phyloP scores from a whole-genome alignment of 1,140 invertebrate species.

The Oryzaephilus surinamensis region DNA sequence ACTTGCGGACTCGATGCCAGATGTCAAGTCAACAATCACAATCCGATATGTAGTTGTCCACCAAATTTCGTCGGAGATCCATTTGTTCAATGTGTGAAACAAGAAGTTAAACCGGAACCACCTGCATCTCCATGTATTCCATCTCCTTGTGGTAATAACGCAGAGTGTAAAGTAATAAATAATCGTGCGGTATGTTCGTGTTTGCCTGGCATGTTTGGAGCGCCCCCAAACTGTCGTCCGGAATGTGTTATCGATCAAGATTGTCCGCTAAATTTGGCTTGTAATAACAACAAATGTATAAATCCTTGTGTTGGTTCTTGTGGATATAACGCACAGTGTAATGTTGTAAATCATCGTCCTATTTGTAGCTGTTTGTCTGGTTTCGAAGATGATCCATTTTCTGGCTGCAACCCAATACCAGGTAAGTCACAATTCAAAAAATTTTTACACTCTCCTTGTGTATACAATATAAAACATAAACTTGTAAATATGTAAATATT shows the following conservation, averaged over 20 bases:
- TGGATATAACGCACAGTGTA: constrained; percentile 69
- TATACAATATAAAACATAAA: constrained; percentile 21
- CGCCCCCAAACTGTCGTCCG: constrained; percentile 65
- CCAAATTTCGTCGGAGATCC: constrained; percentile 68
- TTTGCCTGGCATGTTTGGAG: constrained; percentile 67
- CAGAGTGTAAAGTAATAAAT: constrained; percentile 59
- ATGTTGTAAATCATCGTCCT: constrained; percentile 63
- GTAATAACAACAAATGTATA: constrained; percentile 60
- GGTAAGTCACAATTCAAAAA: constrained; percentile 45
- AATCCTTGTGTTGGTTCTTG: constrained; percentile 77
- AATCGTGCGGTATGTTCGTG: constrained; percentile 66
- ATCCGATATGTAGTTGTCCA: constrained; percentile 75
- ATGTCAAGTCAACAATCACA: constrained; percentile 72
- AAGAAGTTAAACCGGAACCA: constrained; percentile 19
- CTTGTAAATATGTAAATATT: constrained; percentile 32
- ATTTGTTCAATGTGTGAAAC: constrained; percentile 54
- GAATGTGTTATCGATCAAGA: constrained; percentile 72
- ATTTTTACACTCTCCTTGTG: constrained; percentile 8
- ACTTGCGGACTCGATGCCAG: constrained; percentile 68
- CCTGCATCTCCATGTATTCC: constrained; percentile 58
- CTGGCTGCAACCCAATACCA: constrained; percentile 55
- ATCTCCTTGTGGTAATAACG: constrained; percentile 73
- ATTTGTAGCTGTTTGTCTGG: constrained; percentile 64
- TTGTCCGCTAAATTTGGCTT: constrained; percentile 66
- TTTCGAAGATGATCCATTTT: constrained; percentile 73